Conservation (phyloP, 2,113 vertebrate genomes). For the Scatophagus argus region DNA sequence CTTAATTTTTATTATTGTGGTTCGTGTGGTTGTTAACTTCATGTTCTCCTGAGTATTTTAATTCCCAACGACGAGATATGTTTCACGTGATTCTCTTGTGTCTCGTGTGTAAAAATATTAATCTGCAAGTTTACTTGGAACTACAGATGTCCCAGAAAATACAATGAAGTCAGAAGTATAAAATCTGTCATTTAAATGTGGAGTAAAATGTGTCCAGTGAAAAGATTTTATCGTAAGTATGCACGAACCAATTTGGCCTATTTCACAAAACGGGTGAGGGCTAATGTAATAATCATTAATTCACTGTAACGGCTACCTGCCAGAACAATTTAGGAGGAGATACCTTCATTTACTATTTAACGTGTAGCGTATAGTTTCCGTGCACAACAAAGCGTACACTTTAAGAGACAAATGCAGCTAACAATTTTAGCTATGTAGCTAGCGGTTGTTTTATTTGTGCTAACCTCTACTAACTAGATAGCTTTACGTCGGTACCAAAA, state of each 20-base stretch:
- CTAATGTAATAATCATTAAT: background rate
- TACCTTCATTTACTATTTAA: background rate
- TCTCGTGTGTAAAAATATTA: too few relatives aligned
- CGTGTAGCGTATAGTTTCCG: too few relatives aligned
- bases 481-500: background rate
- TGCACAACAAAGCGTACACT: background rate
- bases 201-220: background rate
- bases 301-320: too few relatives aligned
- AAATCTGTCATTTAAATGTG: background rate
- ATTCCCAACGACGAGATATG: background rate
- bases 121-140: too few relatives aligned
- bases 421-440: constrained; percentile 1
- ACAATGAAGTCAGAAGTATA: background rate
- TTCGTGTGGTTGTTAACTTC: too few relatives aligned
- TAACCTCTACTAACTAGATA: constrained; percentile 10
- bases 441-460: background rate
- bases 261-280: background rate
- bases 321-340: too few relatives aligned
- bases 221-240: too few relatives aligned
- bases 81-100: too few relatives aligned
- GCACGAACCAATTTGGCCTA: background rate
- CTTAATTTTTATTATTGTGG: background rate
- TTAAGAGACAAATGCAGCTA: background rate
- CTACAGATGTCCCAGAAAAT: background rate
- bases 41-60: background rate